Conservation (phyloP, 1,140 invertebrate species). For the Drosophila parabipectinata region DNA sequence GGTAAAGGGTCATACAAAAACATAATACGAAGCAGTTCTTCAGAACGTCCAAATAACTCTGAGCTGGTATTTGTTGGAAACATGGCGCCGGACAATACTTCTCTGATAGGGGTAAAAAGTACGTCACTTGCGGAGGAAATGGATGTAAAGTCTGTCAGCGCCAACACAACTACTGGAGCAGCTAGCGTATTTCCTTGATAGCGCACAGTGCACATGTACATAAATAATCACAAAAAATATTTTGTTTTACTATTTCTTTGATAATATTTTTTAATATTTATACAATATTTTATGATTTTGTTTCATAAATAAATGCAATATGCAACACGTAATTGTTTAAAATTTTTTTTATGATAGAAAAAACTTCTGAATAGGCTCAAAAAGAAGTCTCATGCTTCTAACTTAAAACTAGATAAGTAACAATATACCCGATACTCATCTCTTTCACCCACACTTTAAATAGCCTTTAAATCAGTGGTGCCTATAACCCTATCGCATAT, state of each 20-base stretch:
- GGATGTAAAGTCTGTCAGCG: background rate
- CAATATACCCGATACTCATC: too few species aligned
- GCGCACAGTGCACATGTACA: background rate
- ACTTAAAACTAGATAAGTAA: too few species aligned
- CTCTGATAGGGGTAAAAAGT: background rate
- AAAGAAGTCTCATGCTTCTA: too few species aligned
- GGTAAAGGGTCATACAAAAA: background rate
- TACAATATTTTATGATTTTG: too few species aligned
- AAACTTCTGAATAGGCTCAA: too few species aligned
- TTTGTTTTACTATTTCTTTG: background rate
- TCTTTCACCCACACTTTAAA: too few species aligned
- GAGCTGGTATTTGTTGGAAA: background rate
- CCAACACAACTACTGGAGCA: background rate
- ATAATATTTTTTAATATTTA: too few species aligned
- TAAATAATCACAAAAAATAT: background rate
- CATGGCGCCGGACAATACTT: background rate
- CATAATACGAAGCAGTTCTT: background rate
- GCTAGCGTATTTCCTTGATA: background rate
- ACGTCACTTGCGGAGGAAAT: background rate
- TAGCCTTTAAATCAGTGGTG: too few species aligned
- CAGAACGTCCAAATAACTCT: background rate
- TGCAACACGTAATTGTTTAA: too few species aligned
- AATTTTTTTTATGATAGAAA: too few species aligned
- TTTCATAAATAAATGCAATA: too few species aligned
- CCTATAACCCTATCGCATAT: too few species aligned